Evolutionary conservation across 2,797 vertebrate genomes (phyloP).

Genomic region (Microctenopoma stevenorrisi): DNA sequence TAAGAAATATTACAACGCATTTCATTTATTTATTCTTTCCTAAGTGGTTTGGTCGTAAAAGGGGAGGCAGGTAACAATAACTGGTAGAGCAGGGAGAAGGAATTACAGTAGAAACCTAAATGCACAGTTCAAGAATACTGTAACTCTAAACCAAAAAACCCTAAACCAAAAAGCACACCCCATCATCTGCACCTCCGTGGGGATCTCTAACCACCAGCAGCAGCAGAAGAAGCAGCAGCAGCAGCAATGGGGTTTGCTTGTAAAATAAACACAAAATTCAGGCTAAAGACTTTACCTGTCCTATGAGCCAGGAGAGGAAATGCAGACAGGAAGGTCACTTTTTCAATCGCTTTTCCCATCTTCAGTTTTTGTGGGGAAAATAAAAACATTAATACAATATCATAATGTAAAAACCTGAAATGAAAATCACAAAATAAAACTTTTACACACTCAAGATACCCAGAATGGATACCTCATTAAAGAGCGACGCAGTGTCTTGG

Average conservation of each 20-base stretch:
- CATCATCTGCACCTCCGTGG: constrained; percentile 60
- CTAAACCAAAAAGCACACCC: background rate
- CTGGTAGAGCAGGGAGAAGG: constrained; percentile 1
- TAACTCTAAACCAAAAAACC: constrained; percentile 64
- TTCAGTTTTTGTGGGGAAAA: constrained; percentile 41
- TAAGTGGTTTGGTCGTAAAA: background rate
- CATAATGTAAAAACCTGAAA: constrained; percentile 44
- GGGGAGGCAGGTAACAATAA: constrained; percentile 3
- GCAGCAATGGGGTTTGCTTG: constrained; percentile 61
- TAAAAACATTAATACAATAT: constrained; percentile 54
- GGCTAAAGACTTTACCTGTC: constrained; percentile 79
- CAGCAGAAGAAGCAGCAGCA: constrained; percentile 48
- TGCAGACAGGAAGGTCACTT: constrained; percentile 52
- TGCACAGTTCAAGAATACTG: constrained; percentile 58
- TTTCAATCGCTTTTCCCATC: constrained; percentile 36
- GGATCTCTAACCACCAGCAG: constrained; percentile 65
- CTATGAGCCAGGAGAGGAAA: constrained; percentile 55
- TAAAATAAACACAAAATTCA: constrained; percentile 79
- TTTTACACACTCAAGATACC: constrained; percentile 54
- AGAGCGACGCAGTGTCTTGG: constrained; percentile 29
- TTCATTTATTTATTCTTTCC: background rate
- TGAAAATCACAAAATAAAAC: constrained; percentile 63
- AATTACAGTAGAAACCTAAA: constrained; percentile 27
- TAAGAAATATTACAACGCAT: too few species aligned
- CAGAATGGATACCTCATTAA: constrained; percentile 61